Evolutionary conservation across 2,888 invertebrate genomes (phyloP).

Genomic region (Hydroisotoma schaefferi): DNA sequence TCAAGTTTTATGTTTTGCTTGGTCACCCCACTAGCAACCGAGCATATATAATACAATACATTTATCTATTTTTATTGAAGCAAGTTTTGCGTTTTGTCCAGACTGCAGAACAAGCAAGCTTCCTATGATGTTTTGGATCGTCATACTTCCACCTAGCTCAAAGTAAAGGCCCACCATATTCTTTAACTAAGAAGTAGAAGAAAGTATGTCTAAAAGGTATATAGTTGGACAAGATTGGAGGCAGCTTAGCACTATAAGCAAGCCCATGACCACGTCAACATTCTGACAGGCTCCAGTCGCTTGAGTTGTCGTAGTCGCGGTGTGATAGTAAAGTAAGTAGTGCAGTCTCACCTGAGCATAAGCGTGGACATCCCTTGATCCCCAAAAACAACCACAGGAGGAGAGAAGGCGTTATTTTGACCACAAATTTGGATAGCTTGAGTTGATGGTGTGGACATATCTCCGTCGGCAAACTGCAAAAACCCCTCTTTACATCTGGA

Average conservation of each 20-base stretch:
- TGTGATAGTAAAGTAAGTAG: too few relatives aligned
- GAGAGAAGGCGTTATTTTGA: constrained; percentile 67
- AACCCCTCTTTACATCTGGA: constrained; percentile 59
- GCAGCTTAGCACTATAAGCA: background rate
- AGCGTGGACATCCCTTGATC: constrained; percentile 67
- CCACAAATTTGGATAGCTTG: constrained; percentile 63
- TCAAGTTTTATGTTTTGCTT: too few relatives aligned
- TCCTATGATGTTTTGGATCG: constrained; percentile 15
- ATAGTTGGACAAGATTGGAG: too few relatives aligned
- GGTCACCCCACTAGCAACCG: too few relatives aligned
- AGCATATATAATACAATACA: too few relatives aligned
- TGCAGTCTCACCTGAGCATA: constrained; percentile 69
- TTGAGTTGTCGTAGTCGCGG: too few relatives aligned
- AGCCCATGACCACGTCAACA: background rate
- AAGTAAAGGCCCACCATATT: too few relatives aligned
- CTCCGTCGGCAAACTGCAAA: constrained; percentile 64
- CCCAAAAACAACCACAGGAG: constrained; percentile 70
- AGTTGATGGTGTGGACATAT: constrained; percentile 52
- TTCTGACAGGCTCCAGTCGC: too few relatives aligned
- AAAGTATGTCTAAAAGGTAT: too few relatives aligned
- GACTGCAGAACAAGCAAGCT: constrained; percentile 10
- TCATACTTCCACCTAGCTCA: constrained; percentile 7
- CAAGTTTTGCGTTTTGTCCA: constrained; percentile 11
- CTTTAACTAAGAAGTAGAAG: too few relatives aligned
- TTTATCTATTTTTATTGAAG: too few relatives aligned